These are phyloP conservation scores for Oreochromis niloticus DNA, from an alignment of 2,113 vertebrate genomes.

Conservation along the genomic window DNA sequence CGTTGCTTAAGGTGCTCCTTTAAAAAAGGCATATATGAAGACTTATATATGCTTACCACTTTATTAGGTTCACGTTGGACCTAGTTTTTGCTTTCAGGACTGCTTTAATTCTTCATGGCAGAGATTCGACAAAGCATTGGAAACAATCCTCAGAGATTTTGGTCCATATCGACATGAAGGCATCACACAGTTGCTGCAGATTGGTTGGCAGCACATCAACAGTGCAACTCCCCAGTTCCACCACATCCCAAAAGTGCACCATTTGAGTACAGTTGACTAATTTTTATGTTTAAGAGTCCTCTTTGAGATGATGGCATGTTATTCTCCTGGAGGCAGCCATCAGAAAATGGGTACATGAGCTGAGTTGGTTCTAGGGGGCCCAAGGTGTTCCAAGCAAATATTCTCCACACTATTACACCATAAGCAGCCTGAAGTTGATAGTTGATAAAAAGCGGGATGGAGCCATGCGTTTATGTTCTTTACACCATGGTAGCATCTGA, in stretches of 20 bases:
- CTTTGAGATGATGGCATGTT: background rate
- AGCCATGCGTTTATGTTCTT: too few species aligned
- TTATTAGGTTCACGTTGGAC: background rate
- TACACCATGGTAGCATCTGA: background rate
- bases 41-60: background rate
- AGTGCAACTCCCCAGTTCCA: background rate
- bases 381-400: background rate
- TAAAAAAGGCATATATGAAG: background rate
- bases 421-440: background rate
- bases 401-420: background rate
- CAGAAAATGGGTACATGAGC: background rate
- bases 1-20: background rate
- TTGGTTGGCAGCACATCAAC: background rate
- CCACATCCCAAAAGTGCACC: background rate
- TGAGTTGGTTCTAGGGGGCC: background rate
- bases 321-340: background rate
- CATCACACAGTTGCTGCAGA: background rate
- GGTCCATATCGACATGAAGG: accelerated
- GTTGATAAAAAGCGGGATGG: background rate
- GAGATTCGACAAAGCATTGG: background rate
- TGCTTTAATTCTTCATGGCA: background rate
- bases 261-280: background rate
- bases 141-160: background rate
- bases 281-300: background rate
- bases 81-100: background rate